Percentiles rank a stretch among this genome's conserved stretches.
phyloP scores from a whole-genome alignment of 2,797 vertebrate genomes.

The Rhabdophis nuchalis region DNA sequence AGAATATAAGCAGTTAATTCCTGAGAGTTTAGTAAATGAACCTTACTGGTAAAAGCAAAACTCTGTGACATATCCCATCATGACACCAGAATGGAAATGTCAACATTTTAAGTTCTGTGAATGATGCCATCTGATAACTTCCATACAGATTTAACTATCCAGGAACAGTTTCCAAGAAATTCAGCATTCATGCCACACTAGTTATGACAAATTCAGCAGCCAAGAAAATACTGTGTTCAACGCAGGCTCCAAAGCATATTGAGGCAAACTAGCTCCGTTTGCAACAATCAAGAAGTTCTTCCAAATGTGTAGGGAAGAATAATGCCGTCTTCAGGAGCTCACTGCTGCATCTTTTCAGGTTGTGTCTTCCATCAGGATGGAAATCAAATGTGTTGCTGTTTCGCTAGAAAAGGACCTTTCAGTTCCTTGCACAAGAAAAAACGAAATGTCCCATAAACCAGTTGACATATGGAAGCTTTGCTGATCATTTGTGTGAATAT shows the following conservation, averaged over 20 bases:
- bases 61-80: conserved; percentile 70
- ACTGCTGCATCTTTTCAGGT: conserved; percentile 3
- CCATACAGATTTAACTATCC: conserved; percentile 51
- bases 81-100: conserved; percentile 61
- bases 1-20: conserved; percentile 82
- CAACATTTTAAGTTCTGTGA: conserved; percentile 36
- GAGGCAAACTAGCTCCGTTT: conserved; percentile 9
- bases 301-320: not conserved
- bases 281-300: not conserved
- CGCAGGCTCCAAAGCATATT: conserved; percentile 20
- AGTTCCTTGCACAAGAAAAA: conserved; percentile 29
- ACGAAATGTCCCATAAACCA: conserved; percentile 11
- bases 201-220: conserved; percentile 37
- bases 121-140: conserved; percentile 46
- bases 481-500: conserved; percentile 67
- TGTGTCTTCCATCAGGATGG: not conserved
- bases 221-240: conserved; percentile 50
- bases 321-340: conserved; percentile 4
- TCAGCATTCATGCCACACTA: conserved; percentile 30
- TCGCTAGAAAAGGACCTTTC: conserved; percentile 7
- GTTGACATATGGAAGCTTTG: conserved; percentile 57
- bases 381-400: conserved; percentile 17
- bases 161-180: conserved; percentile 55
- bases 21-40: conserved; percentile 93
- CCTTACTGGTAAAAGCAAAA: conserved; percentile 85